Conservation (phyloP, 2,888 invertebrate genomes). For the Hypselothyrea guttata region DNA sequence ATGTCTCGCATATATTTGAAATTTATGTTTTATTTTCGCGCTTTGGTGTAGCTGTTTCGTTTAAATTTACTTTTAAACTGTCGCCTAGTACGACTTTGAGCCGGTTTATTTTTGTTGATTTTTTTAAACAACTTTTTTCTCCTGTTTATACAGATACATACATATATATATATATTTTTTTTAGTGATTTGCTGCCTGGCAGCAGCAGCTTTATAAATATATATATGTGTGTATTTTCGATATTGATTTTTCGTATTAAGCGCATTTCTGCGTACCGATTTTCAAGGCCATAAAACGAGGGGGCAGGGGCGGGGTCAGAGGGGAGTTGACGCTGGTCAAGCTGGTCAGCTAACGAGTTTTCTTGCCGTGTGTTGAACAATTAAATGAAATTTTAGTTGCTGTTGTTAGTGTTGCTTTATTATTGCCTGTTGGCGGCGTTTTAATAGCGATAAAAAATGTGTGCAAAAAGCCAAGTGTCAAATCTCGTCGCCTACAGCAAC, state of each 20-base stretch:
- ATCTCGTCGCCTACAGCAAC: conserved; percentile 20
- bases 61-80: conserved; percentile 38
- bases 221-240: conserved; percentile 44
- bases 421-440: conserved; percentile 20
- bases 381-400: conserved; percentile 56
- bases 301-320: conserved; percentile 8
- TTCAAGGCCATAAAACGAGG: conserved; percentile 67
- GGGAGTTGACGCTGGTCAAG: conserved; percentile 43
- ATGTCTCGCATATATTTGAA: conserved; percentile 17
- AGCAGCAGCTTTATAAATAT: conserved; percentile 4
- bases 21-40: conserved; percentile 53
- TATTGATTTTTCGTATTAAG: conserved; percentile 79
- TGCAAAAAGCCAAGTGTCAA: conserved; percentile 65
- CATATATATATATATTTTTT: no score
- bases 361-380: conserved; percentile 58
- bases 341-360: conserved; percentile 65
- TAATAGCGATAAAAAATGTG: conserved; percentile 55
- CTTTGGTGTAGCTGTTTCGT: conserved; percentile 48
- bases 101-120: conserved; percentile 48
- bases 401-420: conserved; percentile 13
- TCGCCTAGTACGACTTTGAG: conserved; percentile 56
- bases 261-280: conserved; percentile 74
- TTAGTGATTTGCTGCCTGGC: conserved; percentile 34
- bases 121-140: conserved; percentile 39
- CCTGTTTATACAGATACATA: no score